Base-by-base conservation (phyloP, 2,888 invertebrate genomes). In the Colletes collaris region DNA sequence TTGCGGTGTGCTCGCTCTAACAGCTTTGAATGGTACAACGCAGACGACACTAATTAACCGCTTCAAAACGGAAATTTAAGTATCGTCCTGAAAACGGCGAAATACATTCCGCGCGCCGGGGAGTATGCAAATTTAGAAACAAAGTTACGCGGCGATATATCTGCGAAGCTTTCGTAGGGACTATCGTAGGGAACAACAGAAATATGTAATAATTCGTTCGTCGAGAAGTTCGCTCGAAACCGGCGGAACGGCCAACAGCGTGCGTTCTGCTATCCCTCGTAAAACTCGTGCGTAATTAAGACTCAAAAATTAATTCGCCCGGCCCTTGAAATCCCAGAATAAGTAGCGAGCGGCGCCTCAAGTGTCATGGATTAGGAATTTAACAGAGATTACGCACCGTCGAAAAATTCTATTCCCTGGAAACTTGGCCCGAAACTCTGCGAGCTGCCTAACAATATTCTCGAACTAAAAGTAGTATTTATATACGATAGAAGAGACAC, bases 61-160 rank as follows among this genome's bases (percentile, higher is more conserved):
- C 10, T 55, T 40, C 44, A 37, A 16, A 46, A 56, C 59, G 44
- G 60, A 60, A 55, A 53, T 52, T 52, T 44, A 62, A 53, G 63
- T 60, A 66, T 67, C 67, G 66, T 52, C 40, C 4, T 56, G 65
- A 56, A 55, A 52, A 69, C n/a, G 44, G 11, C 40, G 44, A 65
- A 70, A 75, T 40, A 53, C 19, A 44, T 19, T 64, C 73, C 40
- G n/a, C 50, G 60, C 59, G 27, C 40, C 49, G 37, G 37, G 56
- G 49, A 44, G 58, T 69, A 75, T 35, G 65, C 44, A 69, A 69
- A 81, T 59, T 27, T 40, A 37, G 59, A 63, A 55, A 75, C 69
- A 69, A 82, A 82, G 71, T 82, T 82, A 60, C 72, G 59, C 27
- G 58, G 27, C 68, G 71, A 77, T 73, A 56, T 56, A 59, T 58